These are phyloP conservation scores for Grapholita molesta DNA, from an alignment of 1,140 invertebrate species.

Conservation along the genomic window DNA sequence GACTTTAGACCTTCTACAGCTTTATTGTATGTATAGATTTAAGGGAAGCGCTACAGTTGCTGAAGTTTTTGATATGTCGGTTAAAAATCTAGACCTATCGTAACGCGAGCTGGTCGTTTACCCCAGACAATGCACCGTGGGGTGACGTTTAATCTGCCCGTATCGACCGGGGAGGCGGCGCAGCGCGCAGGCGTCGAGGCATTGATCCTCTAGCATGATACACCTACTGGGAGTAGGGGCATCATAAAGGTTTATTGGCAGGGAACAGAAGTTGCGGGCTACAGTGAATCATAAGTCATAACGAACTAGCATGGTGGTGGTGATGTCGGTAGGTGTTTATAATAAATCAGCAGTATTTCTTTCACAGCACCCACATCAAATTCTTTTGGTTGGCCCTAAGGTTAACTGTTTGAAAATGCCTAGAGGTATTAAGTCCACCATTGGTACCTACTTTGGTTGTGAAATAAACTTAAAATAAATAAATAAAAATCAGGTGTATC, in stretches of 20 bases:
- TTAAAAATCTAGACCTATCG: conserved; percentile 55
- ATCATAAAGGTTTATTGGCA: conserved; percentile 2
- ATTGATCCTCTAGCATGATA: conserved; percentile 36
- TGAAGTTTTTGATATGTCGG: not conserved
- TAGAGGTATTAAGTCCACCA: too few species aligned
- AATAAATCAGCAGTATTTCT: too few species aligned
- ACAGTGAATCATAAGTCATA: not conserved
- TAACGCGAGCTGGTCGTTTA: conserved; percentile 63
- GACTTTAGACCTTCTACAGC: too few species aligned
- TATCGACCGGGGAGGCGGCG: conserved; percentile 23
- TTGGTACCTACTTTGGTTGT: too few species aligned
- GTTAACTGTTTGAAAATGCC: too few species aligned
- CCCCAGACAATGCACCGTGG: conserved; percentile 38
- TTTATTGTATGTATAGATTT: not conserved
- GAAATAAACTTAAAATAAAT: too few species aligned
- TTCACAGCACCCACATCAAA: too few species aligned
- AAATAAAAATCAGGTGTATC: too few species aligned
- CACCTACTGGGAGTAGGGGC: not conserved
- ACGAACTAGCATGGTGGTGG: not conserved
- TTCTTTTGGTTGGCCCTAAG: too few species aligned
- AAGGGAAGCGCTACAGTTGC: not conserved
- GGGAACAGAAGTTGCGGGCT: not conserved
- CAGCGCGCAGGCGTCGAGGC: conserved; percentile 36
- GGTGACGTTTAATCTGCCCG: conserved; percentile 39
- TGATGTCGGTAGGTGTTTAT: too few species aligned